Evolutionary conservation across 2,797 vertebrate genomes (phyloP).

Genomic region (Emydoidea blandingii): DNA sequence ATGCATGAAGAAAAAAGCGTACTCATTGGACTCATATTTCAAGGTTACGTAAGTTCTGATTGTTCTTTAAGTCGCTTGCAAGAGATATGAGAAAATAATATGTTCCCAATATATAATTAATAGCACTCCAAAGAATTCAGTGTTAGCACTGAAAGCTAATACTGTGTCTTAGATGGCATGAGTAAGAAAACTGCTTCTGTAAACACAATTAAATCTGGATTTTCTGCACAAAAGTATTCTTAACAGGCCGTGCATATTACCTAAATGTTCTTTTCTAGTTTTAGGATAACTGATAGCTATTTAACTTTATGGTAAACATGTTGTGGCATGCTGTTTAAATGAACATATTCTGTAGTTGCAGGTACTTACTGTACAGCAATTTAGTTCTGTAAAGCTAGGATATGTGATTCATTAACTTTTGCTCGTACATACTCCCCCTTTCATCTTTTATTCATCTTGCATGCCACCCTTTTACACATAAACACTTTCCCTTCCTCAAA

Average conservation of each 20-base stretch:
- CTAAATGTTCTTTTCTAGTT: not conserved
- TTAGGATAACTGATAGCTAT: not conserved
- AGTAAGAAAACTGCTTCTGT: constrained; percentile 3
- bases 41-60: constrained; percentile 21
- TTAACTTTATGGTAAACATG: not conserved
- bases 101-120: constrained; percentile 27
- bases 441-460: not conserved
- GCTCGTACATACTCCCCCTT: not conserved
- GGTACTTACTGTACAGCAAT: not conserved
- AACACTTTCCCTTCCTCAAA: not conserved
- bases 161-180: not conserved
- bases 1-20: not conserved
- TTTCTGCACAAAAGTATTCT: not conserved
- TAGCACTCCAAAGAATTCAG: constrained; percentile 13
- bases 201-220: not conserved
- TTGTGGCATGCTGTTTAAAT: rapidly evolving
- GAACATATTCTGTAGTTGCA: not conserved
- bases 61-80: constrained; percentile 19
- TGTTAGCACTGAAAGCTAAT: not conserved
- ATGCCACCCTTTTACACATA: not conserved
- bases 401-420: rapidly evolving
- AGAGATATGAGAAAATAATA: constrained; percentile 34
- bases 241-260: not conserved
- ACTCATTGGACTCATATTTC: constrained; percentile 17
- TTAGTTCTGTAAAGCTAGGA: not conserved